Conservation (phyloP, 2,113 vertebrate species). For the Scomber colias region DNA sequence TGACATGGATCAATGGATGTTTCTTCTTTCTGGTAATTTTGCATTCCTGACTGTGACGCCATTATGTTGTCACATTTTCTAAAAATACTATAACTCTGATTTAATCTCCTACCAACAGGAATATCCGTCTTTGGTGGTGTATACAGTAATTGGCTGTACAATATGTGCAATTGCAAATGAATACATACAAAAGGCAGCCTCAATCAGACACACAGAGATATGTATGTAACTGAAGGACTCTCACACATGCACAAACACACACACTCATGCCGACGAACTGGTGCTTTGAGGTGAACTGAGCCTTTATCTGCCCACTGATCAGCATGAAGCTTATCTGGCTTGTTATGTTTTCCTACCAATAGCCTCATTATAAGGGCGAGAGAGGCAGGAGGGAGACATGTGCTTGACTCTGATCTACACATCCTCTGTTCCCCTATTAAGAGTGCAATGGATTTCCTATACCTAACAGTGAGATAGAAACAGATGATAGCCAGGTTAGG, state of each 20-base stretch:
- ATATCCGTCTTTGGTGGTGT: conserved; percentile 20
- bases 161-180: conserved; percentile 18
- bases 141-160: conserved; percentile 23
- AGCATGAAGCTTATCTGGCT: conserved; percentile 67
- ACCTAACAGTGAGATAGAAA: conserved; percentile 45
- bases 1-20: too few relatives aligned
- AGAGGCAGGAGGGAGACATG: conserved; percentile 43
- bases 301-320: conserved; percentile 63
- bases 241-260: not conserved
- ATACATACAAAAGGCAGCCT: conserved; percentile 2
- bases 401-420: conserved; percentile 70
- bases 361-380: conserved; percentile 56
- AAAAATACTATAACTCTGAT: conserved; percentile 27
- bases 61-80: conserved; percentile 38
- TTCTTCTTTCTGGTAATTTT: conserved; percentile 45
- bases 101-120: conserved; percentile 31
- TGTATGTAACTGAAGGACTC: not conserved
- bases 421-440: conserved; percentile 68
- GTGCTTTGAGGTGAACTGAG: conserved; percentile 45
- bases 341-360: conserved; percentile 60
- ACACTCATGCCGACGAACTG: conserved; percentile 4
- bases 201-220: conserved; percentile 25
- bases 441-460: conserved; percentile 70
- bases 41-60: conserved; percentile 18
- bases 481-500: conserved; percentile 36